Evolutionary conservation across 1,140 invertebrate species (phyloP), one percentile per base, ranked within the genome.

Genomic region (Conus betulinus): DNA sequence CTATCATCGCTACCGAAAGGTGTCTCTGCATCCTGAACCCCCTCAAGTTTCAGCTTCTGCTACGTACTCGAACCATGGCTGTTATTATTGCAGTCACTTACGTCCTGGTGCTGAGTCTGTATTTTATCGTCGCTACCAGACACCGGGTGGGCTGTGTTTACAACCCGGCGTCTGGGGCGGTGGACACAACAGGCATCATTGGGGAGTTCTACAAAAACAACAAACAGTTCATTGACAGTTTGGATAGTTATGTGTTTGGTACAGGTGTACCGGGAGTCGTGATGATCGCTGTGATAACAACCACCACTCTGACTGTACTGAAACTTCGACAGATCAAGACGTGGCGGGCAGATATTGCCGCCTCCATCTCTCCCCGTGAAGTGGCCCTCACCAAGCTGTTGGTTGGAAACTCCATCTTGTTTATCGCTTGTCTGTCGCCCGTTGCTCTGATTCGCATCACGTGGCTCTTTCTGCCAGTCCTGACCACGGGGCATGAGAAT

Each of bases 1-100:
- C 84, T 20, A 85, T 74, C 11, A 85, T 85, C 84, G 60, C 84
- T 6, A 17, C 25, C 13, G 84, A 85, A 51, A 53, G 84, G 23
- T 85, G 84, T 85, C 63, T 85, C 55, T 85, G 84, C 25, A 60
- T 85, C 13, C 20, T 85, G 57, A 25, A 57, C 55, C 84, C 84
- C 13, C 39, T 85, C 2, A 63, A 67, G 39, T 53, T 57, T 10
- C 84, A 85, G n/a, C 67, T 25, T 8, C 27, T 51, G 1, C 17
- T 85, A 8, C 53, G 55, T 6, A 85, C 84, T 20, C 25, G 25
- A 11, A 67, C 84, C 57, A 85, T 57, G 84, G 55, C 60, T 51
- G 25, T 71, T 23, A 5, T 85, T 23, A 67, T 85, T n/a, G 15
- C n/a, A 5, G 39, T 67, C 5, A 60, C 7, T 11, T 67, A 53